Conservation (phyloP, 2,797 vertebrate genomes). For the Xenops minutus region DNA sequence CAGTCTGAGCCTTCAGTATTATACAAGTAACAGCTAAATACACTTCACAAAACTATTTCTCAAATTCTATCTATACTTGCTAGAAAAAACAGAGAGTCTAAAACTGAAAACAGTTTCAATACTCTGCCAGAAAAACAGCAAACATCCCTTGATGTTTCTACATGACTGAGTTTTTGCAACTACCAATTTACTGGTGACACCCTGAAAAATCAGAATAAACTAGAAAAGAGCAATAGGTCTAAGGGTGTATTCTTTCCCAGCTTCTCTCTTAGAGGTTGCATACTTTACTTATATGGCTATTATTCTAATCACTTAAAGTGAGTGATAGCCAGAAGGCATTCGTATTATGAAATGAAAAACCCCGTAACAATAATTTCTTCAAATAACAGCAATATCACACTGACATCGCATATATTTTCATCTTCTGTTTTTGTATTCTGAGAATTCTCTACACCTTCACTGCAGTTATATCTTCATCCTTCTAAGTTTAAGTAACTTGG, state of each 20-base stretch:
- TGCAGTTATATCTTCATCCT: neutral
- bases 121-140: neutral
- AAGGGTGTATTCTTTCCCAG: neutral
- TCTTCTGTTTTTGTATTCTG: neutral
- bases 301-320: neutral
- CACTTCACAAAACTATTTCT: neutral
- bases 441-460: neutral
- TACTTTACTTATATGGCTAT: neutral
- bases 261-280: neutral
- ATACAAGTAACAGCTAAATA: neutral
- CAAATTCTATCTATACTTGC: neutral
- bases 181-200: neutral
- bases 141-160: neutral
- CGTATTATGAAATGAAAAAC: neutral
- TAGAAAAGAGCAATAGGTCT: neutral
- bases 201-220: neutral
- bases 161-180: neutral
- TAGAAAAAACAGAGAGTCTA: neutral
- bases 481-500: neutral
- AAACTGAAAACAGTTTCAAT: neutral
- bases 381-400: neutral
- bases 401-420: neutral
- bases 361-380: neutral
- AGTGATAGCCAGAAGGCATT: neutral
- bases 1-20: neutral